phyloP scores from a whole-genome alignment of 1,140 invertebrate genomes.

The Drosophila triauraria region DNA sequence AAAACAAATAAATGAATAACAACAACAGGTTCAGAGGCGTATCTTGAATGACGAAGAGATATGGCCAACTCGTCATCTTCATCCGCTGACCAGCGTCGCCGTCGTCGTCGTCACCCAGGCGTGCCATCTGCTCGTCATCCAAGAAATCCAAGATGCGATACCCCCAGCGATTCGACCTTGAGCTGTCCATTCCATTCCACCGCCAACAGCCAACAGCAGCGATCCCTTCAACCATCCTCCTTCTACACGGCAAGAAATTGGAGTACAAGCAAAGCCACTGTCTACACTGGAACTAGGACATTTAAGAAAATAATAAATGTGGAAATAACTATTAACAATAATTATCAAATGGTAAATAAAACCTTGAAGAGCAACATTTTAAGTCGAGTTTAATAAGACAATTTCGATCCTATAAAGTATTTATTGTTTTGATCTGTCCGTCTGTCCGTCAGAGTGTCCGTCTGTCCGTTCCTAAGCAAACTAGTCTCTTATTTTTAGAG shows the following conservation, averaged over 20 bases:
- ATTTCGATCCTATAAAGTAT: no score
- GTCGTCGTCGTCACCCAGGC: conserved; percentile 38
- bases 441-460: no score
- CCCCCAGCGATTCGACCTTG: conserved; percentile 44
- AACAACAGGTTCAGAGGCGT: conserved; percentile 21
- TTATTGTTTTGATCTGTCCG: no score
- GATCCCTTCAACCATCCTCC: conserved; percentile 20
- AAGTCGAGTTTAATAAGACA: no score
- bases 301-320: not conserved
- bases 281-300: not conserved
- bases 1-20: conserved; percentile 34
- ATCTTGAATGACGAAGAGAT: conserved; percentile 56
- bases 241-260: conserved; percentile 14
- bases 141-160: conserved; percentile 36
- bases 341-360: no score
- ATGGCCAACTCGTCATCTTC: conserved; percentile 31
- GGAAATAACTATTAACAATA: no score
- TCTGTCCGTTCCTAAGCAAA: no score
- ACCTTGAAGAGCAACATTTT: no score
- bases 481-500: no score
- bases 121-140: conserved; percentile 49
- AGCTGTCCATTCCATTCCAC: conserved; percentile 45
- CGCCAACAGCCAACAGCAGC: conserved; percentile 4
- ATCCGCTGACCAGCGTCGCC: conserved; percentile 25
- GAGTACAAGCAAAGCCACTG: not conserved